Percentiles rank a stretch among this genome's conserved stretches.
phyloP scores from a whole-genome alignment of 2,113 vertebrate species.

The Progne subis region DNA sequence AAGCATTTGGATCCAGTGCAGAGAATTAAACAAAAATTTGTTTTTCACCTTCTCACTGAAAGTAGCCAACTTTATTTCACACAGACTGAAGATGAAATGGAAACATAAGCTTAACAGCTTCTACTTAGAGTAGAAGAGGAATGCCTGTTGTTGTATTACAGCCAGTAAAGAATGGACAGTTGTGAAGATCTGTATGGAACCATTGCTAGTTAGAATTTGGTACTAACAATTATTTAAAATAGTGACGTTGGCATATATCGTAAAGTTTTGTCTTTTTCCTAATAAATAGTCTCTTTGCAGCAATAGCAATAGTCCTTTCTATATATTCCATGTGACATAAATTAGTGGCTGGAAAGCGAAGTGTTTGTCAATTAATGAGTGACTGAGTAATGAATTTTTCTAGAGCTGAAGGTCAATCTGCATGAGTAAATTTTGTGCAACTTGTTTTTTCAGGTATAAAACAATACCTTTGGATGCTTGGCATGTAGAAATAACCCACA shows the following conservation, averaged over 20 bases:
- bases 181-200: not conserved
- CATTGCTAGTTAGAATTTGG: not conserved
- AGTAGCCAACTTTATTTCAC: not conserved
- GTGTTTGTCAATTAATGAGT: not conserved
- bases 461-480: conserved; percentile 90
- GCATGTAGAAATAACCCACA: conserved; percentile 82
- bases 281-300: not conserved
- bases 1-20: not conserved
- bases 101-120: not conserved
- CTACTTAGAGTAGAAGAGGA: not conserved
- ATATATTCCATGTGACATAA: not conserved
- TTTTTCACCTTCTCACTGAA: not conserved
- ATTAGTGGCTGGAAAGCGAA: not conserved
- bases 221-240: not conserved
- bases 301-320: not conserved
- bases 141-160: not conserved
- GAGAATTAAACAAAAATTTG: not conserved
- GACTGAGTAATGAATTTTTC: not conserved
- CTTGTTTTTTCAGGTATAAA: conserved; percentile 77
- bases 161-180: not conserved
- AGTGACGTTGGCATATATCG: not conserved
- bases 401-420: not conserved
- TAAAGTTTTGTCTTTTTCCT: not conserved
- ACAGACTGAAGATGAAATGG: not conserved
- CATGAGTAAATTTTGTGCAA: not conserved